Evolutionary conservation across 2,888 invertebrate species (phyloP).

Genomic region (Pimpla rufipes): DNA sequence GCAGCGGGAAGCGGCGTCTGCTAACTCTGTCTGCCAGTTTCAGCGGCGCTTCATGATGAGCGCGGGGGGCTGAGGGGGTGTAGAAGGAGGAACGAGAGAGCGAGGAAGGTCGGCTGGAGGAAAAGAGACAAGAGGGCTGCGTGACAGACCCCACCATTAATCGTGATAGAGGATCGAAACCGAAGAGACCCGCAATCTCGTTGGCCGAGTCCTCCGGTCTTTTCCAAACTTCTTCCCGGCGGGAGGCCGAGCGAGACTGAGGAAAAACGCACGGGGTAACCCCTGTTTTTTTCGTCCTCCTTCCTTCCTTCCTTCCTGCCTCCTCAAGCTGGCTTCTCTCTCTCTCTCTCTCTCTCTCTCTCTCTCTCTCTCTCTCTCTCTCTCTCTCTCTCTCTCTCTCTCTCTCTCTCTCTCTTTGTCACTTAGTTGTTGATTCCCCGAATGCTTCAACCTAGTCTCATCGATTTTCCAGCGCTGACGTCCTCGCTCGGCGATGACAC

Average conservation of each 20-base stretch:
- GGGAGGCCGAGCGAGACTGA: background rate
- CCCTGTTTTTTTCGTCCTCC: slow-evolving; percentile 5
- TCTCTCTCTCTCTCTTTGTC: background rate
- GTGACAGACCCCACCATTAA: slow-evolving; percentile 48
- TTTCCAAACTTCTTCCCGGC: background rate
- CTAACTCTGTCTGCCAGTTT: slow-evolving; percentile 6
- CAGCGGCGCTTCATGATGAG: background rate
- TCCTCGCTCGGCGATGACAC: slow-evolving; percentile 20
- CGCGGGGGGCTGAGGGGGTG: background rate
- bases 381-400: background rate
- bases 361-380: slow-evolving; percentile 4
- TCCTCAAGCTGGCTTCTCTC: no score
- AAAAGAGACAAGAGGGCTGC: slow-evolving; percentile 7
- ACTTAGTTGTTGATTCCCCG: slow-evolving; percentile 50
- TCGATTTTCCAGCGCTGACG: slow-evolving; percentile 54
- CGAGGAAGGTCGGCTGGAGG: no score
- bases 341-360: background rate
- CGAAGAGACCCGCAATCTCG: slow-evolving; percentile 42
- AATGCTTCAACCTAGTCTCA: slow-evolving; percentile 40
- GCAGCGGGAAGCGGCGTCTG: background rate
- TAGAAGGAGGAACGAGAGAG: background rate
- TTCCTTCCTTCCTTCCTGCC: no score
- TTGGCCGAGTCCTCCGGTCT: slow-evolving; percentile 21
- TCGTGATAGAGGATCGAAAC: slow-evolving; percentile 45
- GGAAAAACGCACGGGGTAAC: background rate